Evolutionary conservation across 2,113 vertebrate genomes (phyloP).

Genomic region (Dipodomys stephensi): DNA sequence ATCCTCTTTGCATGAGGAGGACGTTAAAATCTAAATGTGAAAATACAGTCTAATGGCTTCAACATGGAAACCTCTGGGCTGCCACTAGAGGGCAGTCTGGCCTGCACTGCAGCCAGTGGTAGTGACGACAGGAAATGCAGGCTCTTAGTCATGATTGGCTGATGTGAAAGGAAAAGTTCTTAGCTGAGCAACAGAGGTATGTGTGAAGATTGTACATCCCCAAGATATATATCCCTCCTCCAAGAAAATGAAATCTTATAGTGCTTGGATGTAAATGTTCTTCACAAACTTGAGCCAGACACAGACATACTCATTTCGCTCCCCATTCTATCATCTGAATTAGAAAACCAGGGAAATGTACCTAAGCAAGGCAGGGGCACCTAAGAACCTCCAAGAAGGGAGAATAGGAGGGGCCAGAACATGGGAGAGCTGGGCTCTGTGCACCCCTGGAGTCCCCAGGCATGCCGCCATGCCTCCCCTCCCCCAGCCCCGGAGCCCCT

Average conservation of each 20-base stretch:
- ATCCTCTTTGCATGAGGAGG: not conserved
- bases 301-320: accelerated
- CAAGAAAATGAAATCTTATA: not conserved
- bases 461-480: accelerated
- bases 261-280: not conserved
- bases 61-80: not conserved
- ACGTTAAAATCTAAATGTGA: not conserved
- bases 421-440: accelerated
- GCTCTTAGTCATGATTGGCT: not conserved
- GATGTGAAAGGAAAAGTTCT: not conserved
- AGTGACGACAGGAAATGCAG: not conserved
- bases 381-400: not conserved
- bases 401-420: accelerated
- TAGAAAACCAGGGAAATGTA: not conserved
- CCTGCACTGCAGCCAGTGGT: accelerated
- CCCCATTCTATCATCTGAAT: not conserved
- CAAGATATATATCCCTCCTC: not conserved
- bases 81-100: constrained; percentile 52
- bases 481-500: too few species aligned
- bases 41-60: accelerated
- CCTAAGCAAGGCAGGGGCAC: accelerated
- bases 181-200: not conserved
- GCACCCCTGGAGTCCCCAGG: not conserved
- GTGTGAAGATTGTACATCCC: not conserved
- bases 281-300: not conserved